phyloP scores from a whole-genome alignment of 2,797 vertebrate species.

The Ara ararauna region DNA sequence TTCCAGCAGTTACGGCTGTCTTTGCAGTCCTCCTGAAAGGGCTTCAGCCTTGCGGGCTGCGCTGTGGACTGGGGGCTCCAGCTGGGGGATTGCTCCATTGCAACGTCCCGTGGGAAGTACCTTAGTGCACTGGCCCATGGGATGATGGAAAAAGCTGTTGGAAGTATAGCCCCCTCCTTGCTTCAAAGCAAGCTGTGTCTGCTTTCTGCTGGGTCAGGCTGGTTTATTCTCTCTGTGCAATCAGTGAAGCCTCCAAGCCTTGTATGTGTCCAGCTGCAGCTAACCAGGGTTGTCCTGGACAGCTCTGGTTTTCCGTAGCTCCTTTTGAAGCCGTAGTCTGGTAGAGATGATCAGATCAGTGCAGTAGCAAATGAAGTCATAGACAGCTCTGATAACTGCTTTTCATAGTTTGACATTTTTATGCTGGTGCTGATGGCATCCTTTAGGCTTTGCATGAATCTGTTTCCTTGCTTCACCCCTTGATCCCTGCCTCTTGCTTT shows the following conservation, averaged over 20 bases:
- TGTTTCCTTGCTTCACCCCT: background rate
- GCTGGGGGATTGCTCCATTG: background rate
- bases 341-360: background rate
- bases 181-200: background rate
- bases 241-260: background rate
- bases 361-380: background rate
- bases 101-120: background rate
- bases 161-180: background rate
- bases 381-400: background rate
- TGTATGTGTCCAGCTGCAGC: accelerated
- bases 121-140: background rate
- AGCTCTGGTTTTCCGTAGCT: background rate
- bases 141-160: background rate
- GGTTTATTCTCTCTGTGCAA: background rate
- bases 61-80: background rate
- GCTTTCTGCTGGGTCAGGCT: background rate
- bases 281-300: background rate
- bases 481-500: background rate
- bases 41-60: background rate
- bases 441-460: background rate
- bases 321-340: background rate
- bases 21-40: background rate
- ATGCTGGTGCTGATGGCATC: background rate
- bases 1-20: background rate
- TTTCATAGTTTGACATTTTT: background rate